Base-by-base conservation (phyloP, 2,113 vertebrate species). In the Macquaria ambigua region DNA sequence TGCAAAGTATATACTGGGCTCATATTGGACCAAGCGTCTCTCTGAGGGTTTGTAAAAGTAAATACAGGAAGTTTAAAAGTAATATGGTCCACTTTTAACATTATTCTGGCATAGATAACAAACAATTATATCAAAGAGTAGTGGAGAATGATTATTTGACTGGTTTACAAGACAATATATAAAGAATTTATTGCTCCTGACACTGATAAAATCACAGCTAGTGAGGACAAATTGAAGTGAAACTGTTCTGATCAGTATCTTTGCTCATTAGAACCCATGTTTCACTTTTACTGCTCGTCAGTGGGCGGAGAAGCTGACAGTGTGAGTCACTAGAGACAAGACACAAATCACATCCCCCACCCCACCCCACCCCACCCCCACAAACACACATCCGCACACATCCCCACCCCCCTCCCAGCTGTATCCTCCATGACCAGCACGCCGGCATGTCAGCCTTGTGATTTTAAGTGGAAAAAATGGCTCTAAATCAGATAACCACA, bases 401-500 rank as follows among this genome's bases (percentile, higher is more conserved):
- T 6, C 46, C 71, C 39, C 56, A 31, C 39, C 74, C 25, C 21
- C 53, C 58, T 71, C 25, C 53, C 23, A 70, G 46, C 70, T 71
- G 67, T 55, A 71, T 77, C 67, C 85, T 63, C 79, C 79, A 61
- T 69, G 75, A 88, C 63, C 81, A 79, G 68, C 66, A 14, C 37
- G 59, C 31, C 43, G 48, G 69, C 83, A 82, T 85, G 67, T 61
- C 82, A 64, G 77, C 61, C 31, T 1, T 81, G 79, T 79, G 89
- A 85, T 85, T 68, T 72, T 11, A 81, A 79, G 74, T 84, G 81
- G 84, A 88, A 92, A 90, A 86, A 87, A 83, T 64, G 69, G 28
- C 41, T 90, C 79, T 64, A 85, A 87, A 74, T 90, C 76, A 87
- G 34, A 68, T 50, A 88, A 85, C 87, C 87, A 74, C 93, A 90